Base-by-base conservation (phyloP, 2,888 invertebrate species). In the Caenorhabditis becei region DNA sequence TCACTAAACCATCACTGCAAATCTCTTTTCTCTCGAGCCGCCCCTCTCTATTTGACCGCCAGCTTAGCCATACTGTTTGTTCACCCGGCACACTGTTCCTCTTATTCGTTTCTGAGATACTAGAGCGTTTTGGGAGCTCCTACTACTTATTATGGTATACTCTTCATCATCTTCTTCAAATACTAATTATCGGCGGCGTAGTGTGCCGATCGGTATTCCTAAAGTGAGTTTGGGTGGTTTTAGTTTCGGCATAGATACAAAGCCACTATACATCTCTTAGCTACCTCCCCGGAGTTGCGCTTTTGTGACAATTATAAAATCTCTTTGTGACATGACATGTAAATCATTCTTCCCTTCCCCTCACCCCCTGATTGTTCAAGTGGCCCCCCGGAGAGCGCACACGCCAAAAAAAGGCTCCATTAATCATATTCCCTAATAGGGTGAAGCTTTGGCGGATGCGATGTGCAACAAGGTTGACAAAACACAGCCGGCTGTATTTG, bases 401-500 rank as follows among this genome's bases (percentile, higher is more conserved):
- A 41, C 14, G 41, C 7, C 11, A 11, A 14, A 14, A 41, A 41
- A 14, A 14, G 32, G 32, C n/a, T n/a, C n/a, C n/a, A 41, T 14
- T 11, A 41, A 32, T 32, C 32, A 32, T 32, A 32, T 32, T 10
- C 32, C 47, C 47, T 47, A 47, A 47, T 47, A 18, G 47, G 41
- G 14, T 41, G n/a, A n/a, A n/a, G n/a, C n/a, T n/a, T n/a, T n/a
- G n/a, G n/a, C n/a, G n/a, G n/a, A n/a, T n/a, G n/a, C n/a, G n/a
- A 70, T 70, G 59, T 47, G 61, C 70, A 56, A 47, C 61, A 70
- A 70, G 70, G 70, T 70, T 59, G 59, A 49, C 32, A 54, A 51
- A 37, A 59, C 53, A 16, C 75, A 66, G 75, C 75, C 75, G 66
- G 75, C 75, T 75, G 59, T 75, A 66, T 75, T 75, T 75, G 75